Evolutionary conservation across 2,797 vertebrate species (phyloP), one percentile per base, ranked within the genome.

Genomic region (Ctenosaura bakeri): DNA sequence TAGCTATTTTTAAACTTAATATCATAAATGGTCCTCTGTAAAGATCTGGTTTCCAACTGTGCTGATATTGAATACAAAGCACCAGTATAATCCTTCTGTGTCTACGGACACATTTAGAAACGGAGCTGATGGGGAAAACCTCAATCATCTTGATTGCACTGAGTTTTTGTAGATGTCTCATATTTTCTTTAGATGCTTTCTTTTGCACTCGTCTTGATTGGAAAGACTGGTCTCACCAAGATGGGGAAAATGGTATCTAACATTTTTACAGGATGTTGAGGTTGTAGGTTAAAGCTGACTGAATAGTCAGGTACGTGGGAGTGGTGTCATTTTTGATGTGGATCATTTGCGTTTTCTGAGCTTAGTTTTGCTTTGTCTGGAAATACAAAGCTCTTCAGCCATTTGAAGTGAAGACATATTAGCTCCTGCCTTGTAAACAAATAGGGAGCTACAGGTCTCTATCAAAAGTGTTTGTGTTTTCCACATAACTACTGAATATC

Each of bases 1-100:
- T 92, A 84, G 42, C 76, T 42, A 59, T 86, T 82, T n/a, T 66
- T 84, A 89, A 90, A 12, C 0, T 77, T 91, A 86, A 76, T 86
- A 71, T 9, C 20, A 52, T 0, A 2, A 85, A 59, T 29, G 38
- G 18, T 59, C 90, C 90, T 90, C 1, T 0, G 93, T 90, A 77
- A 92, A 90, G 10, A 82, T 85, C 91, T 90, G 88, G 88, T 73
- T 89, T 59, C 42, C 32, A 79, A 16, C 78, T 91, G 32, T 90
- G 35, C 83, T 86, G 64, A 94, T 92, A 76, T 42, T 86, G 83
- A 81, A 90, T 82, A 83, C 89, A 94, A 93, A 74, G 91, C 85
- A 87, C 56, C 54, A 64, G n/a, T 52, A 6, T 24, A 77, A 50
- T 77, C 77, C 76, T 88, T 66, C 26, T 64, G 22, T 76, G 52